Base-by-base conservation (phyloP, 2,797 vertebrate species). In the Acanthopagrus latus region DNA sequence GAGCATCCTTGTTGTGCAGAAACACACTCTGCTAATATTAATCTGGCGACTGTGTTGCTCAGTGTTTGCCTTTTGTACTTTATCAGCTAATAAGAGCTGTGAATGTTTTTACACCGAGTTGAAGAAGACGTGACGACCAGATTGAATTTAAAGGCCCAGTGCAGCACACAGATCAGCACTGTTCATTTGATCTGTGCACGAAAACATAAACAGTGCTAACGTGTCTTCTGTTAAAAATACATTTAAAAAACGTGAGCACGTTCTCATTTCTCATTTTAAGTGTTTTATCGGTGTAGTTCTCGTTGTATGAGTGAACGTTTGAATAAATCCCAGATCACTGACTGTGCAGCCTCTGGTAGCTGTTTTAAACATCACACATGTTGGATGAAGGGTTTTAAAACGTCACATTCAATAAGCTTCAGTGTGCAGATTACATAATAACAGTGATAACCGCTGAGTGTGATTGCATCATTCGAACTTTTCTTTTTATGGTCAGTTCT, bases 391-490 rank as follows among this genome's bases (percentile, higher is more conserved):
- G n/a, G 27, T 25, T 63, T 20, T 5, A 7, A 44, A 33, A 16
- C 8, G 48, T 48, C 12, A 18, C 46, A 21, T 56, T 27, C 5
- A 20, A 52, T 21, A 58, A 58, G 54, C 13, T 29, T 60, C 41
- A 64, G 8, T 56, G 50, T 64, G 47, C 27, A 44, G n/a, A 50
- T 60, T 38, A 25, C 5, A 7, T 14, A 20, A 54, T 56, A 38
- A 4, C 10, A 21, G 2, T 14, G 47, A 63, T 11, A 16, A 21
- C 55, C 33, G 0, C 2, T 27, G 1, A 50, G 51, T 0, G 3
- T 4, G 13, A 41, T 80, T 85, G 65, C 64, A 44, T 82, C 52
- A 71, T 58, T 71, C 48, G 12, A 29, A 25, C 6, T 16, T 76
- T 79, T 57, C 33, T 29, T 5, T 71, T 79, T 56, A 25, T 47